Percentiles rank a stretch among this genome's conserved stretches.
These are phyloP conservation scores for Alauda arvensis DNA, from an alignment of 2,797 vertebrate species.

Conservation along the genomic window DNA sequence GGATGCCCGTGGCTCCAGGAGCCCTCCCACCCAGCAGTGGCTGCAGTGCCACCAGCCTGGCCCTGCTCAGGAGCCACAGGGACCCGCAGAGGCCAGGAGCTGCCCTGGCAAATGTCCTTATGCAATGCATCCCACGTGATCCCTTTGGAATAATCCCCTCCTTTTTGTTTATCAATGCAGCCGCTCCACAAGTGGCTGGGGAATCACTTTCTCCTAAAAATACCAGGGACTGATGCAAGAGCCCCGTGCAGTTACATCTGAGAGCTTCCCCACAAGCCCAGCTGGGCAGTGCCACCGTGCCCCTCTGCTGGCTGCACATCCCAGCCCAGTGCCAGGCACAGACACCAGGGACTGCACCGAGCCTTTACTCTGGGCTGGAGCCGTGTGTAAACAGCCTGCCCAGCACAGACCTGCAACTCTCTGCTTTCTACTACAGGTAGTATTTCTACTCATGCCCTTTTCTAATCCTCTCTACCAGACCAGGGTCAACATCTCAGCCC, in stretches of 20 bases:
- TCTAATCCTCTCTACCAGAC: not conserved
- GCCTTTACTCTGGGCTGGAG: not conserved
- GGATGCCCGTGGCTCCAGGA: not conserved
- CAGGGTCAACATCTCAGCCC: not conserved
- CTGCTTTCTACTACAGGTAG: not conserved
- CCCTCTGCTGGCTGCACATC: rapidly evolving
- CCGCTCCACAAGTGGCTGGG: not conserved
- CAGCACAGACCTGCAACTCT: rapidly evolving
- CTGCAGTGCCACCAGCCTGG: not conserved
- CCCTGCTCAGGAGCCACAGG: rapidly evolving
- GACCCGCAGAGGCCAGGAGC: rapidly evolving
- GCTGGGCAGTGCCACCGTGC: not conserved
- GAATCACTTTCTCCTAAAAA: constrained; percentile 5
- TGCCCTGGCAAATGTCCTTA: not conserved
- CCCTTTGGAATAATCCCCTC: not conserved
- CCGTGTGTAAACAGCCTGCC: rapidly evolving
- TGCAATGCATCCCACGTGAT: rapidly evolving
- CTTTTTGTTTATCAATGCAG: not conserved
- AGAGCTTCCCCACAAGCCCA: not conserved
- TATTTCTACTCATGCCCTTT: not conserved
- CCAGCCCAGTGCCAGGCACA: not conserved
- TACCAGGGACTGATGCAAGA: constrained; percentile 19
- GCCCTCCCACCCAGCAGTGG: not conserved
- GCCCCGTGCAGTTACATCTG: rapidly evolving
- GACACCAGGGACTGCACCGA: not conserved